Conservation (phyloP, 1,140 invertebrate species). For the Aphaenogaster rudis region DNA sequence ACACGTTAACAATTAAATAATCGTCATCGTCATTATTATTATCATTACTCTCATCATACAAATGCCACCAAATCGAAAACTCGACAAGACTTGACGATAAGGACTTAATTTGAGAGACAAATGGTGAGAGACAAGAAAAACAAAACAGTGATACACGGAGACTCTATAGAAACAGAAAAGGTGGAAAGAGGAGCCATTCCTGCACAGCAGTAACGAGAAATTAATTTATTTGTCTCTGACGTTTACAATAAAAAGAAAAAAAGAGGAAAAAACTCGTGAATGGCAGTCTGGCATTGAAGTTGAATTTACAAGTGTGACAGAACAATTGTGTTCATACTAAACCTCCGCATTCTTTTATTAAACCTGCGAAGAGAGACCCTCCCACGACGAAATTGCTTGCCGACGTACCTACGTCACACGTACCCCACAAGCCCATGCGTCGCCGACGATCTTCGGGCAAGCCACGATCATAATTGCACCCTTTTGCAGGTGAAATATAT, state of each 20-base stretch:
- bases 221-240: constrained; percentile 37
- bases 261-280: constrained; percentile 57
- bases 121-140: constrained; percentile 39
- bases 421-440: constrained; percentile 67
- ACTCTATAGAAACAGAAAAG: constrained; percentile 26
- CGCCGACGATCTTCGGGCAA: constrained; percentile 72
- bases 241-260: constrained; percentile 25
- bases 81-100: constrained; percentile 59
- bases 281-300: constrained; percentile 44
- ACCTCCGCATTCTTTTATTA: constrained; percentile 72
- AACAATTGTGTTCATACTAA: constrained; percentile 75
- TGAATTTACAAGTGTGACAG: constrained; percentile 61
- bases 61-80: constrained; percentile 60
- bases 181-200: constrained; percentile 24
- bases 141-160: constrained; percentile 18
- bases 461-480: constrained; percentile 74
- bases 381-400: constrained; percentile 71
- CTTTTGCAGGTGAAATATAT: constrained; percentile 41
- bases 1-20: constrained; percentile 7
- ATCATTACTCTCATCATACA: constrained; percentile 55
- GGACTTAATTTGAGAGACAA: constrained; percentile 45
- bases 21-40: constrained; percentile 39
- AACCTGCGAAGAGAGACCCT: constrained; percentile 74
- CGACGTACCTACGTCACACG: constrained; percentile 69
- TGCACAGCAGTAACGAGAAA: constrained; percentile 21